Evolutionary conservation across 1,140 invertebrate species (phyloP).

Genomic region (Polypedilum pembai): DNA sequence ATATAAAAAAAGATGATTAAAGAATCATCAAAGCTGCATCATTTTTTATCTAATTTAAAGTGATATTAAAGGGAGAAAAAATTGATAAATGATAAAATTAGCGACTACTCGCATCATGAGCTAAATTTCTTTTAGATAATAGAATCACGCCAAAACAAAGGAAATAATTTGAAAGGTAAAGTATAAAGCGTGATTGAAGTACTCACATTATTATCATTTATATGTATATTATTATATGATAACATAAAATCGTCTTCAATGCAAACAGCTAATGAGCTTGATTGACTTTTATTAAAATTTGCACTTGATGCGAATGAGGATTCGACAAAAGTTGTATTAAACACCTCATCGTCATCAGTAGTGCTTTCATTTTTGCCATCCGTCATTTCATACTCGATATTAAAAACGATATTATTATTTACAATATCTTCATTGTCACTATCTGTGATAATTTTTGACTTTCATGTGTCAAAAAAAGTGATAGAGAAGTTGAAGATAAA

Average conservation of each 20-base stretch:
- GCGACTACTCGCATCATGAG: not conserved
- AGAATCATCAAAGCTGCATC: no score
- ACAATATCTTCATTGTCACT: not conserved
- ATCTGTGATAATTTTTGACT: not conserved
- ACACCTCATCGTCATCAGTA: not conserved
- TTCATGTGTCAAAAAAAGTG: no score
- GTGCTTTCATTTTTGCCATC: not conserved
- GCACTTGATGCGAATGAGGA: not conserved
- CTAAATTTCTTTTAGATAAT: not conserved
- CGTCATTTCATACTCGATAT: not conserved
- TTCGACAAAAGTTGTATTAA: not conserved
- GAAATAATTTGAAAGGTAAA: not conserved
- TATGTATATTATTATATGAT: not conserved
- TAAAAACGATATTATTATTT: not conserved
- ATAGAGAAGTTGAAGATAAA: not conserved
- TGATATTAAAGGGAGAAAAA: no score
- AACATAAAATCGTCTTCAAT: not conserved
- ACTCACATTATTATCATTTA: not conserved
- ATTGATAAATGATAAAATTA: not conserved
- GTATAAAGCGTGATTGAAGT: not conserved
- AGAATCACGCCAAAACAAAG: no score
- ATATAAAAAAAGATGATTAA: not conserved
- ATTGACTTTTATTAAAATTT: not conserved
- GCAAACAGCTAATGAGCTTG: not conserved
- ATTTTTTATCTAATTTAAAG: no score